Conservation (phyloP, 1,140 invertebrate species). For the Batillaria attramentaria region DNA sequence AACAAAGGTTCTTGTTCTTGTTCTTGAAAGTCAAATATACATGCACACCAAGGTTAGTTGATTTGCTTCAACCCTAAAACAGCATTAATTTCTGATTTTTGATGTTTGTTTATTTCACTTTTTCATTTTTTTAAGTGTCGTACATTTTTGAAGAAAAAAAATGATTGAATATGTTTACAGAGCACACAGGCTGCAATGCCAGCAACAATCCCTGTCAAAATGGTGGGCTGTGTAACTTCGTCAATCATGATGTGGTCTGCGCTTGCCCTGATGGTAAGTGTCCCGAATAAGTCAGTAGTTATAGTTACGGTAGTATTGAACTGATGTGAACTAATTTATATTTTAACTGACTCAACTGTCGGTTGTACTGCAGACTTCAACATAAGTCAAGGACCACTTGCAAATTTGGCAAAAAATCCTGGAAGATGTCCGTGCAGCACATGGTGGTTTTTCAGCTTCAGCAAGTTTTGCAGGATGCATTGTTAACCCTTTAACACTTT, state of each 20-base stretch:
- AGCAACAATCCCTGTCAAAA: conserved; percentile 29
- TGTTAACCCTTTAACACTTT: too few relatives aligned
- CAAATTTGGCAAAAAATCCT: too few relatives aligned
- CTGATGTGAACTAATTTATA: not conserved
- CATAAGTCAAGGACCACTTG: too few relatives aligned
- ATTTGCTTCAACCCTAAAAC: not conserved
- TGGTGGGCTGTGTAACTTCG: conserved; percentile 20
- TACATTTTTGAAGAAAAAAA: too few relatives aligned
- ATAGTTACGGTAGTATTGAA: not conserved
- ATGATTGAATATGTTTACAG: too few relatives aligned
- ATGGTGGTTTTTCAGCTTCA: too few relatives aligned
- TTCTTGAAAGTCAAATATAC: not conserved
- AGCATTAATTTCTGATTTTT: not conserved
- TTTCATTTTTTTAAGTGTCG: not conserved
- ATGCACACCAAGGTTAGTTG: not conserved
- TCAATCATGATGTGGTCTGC: not conserved
- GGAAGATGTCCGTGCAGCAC: too few relatives aligned
- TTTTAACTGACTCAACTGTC: not conserved
- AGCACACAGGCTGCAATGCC: conserved; percentile 7
- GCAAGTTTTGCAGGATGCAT: too few relatives aligned
- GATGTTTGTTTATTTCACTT: not conserved
- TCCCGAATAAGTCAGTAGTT: not conserved
- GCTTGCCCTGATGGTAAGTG: conserved; percentile 21
- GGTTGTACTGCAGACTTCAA: not conserved
- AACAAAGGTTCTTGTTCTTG: too few relatives aligned